Conservation (phyloP, 92 coral and sea anemone species). For the Heteractis magnifica region DNA sequence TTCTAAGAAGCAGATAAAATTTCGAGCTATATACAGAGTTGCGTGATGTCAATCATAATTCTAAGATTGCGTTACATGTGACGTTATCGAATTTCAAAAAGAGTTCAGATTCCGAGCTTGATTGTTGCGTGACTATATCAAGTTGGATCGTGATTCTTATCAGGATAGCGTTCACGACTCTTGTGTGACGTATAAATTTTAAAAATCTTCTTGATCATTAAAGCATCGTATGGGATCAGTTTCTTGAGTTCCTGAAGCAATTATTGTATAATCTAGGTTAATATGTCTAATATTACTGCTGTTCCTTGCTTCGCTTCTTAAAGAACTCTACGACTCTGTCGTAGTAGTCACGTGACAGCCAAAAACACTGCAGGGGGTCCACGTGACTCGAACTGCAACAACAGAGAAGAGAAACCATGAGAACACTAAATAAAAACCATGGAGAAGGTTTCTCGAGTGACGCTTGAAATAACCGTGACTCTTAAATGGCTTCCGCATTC, state of each 20-base stretch:
- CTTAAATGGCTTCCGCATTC: too few species aligned
- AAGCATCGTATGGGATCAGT: not conserved
- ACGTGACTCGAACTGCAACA: conserved; percentile 89
- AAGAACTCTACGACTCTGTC: conserved; percentile 85
- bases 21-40: not conserved
- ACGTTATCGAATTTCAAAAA: not conserved
- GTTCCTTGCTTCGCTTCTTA: conserved; percentile 55
- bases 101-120: not conserved
- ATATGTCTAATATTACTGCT: not conserved
- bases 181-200: not conserved
- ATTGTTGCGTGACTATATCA: not conserved
- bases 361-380: conserved; percentile 97
- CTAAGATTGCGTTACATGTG: not conserved
- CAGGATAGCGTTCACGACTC: not conserved
- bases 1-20: not conserved
- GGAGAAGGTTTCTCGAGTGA: too few species aligned
- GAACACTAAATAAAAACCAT: too few species aligned
- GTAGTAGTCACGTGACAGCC: conserved; percentile 96
- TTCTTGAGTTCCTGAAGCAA: not conserved
- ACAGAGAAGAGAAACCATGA: not conserved
- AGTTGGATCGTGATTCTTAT: not conserved
- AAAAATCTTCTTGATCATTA: not conserved
- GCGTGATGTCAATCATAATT: not conserved
- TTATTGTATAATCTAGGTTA: not conserved
- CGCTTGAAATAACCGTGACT: too few species aligned